Percentiles rank a stretch among this genome's conserved stretches.
phyloP scores from a whole-genome alignment of 2,888 invertebrate genomes.

The Brenthis daphne region DNA sequence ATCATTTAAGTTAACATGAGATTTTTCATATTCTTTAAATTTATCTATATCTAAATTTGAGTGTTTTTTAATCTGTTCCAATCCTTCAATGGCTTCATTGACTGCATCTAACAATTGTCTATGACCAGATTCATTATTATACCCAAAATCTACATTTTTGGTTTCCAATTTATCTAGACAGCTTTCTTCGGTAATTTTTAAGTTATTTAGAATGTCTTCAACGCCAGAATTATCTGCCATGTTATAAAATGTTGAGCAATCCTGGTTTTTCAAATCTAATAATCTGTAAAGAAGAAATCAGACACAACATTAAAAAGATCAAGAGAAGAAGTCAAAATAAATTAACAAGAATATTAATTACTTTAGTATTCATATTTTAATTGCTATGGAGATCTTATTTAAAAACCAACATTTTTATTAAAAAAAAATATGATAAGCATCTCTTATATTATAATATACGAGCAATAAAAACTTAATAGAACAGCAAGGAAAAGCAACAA shows the following conservation, averaged over 20 bases:
- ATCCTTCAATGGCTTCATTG: slow-evolving; percentile 64
- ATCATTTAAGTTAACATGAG: slow-evolving; percentile 49
- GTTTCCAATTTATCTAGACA: slow-evolving; percentile 62
- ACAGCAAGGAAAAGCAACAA: neutral
- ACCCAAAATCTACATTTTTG: slow-evolving; percentile 70
- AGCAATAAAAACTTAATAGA: neutral
- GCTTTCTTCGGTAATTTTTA: slow-evolving; percentile 53
- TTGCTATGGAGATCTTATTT: too few relatives aligned
- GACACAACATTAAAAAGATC: too few relatives aligned
- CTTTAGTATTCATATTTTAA: too few relatives aligned
- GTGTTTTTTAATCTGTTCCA: slow-evolving; percentile 67
- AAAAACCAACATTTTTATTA: too few relatives aligned
- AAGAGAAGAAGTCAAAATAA: too few relatives aligned
- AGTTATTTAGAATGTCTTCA: slow-evolving; percentile 48
- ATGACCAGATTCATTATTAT: slow-evolving; percentile 60
- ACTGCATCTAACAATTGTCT: slow-evolving; percentile 68
- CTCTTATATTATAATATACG: too few relatives aligned
- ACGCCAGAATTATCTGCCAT: slow-evolving; percentile 54
- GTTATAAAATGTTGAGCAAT: slow-evolving; percentile 56
- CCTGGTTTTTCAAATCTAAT: slow-evolving; percentile 57
- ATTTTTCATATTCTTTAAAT: slow-evolving; percentile 58
- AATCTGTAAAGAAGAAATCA: slow-evolving; percentile 54
- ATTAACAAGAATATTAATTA: too few relatives aligned
- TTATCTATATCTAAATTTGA: slow-evolving; percentile 61
- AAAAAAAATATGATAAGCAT: too few relatives aligned